phyloP scores from a whole-genome alignment of 2,888 invertebrate genomes.

The Clanis bilineata region DNA sequence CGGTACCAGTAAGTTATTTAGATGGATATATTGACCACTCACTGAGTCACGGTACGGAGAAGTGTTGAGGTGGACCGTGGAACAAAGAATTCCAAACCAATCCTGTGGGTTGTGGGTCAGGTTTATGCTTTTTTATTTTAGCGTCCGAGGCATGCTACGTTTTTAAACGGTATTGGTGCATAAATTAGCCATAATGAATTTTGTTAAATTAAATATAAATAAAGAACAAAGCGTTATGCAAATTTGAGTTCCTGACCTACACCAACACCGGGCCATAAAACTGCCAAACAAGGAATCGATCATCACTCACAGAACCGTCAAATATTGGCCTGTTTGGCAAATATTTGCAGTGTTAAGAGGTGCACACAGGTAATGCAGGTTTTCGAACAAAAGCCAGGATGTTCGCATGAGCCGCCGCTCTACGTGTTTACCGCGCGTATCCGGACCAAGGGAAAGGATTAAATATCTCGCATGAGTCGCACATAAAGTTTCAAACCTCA shows the following conservation, averaged over 20 bases:
- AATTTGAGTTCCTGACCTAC: not conserved
- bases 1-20: not conserved
- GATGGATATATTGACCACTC: not conserved
- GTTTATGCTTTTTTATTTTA: not conserved
- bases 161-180: not conserved
- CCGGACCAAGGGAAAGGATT: conserved; percentile 42
- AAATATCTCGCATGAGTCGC: conserved; percentile 36
- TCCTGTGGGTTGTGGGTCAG: not conserved
- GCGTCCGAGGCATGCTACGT: not conserved
- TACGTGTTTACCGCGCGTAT: conserved; percentile 45
- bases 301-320: not conserved
- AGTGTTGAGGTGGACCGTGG: not conserved
- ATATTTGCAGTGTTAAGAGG: conserved; percentile 15
- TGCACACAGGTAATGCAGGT: conserved; percentile 17
- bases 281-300: not conserved
- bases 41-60: not conserved
- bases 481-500: conserved; percentile 30
- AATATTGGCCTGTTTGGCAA: conserved; percentile 4
- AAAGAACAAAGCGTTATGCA: not conserved
- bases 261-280: not conserved
- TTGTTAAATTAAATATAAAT: too few relatives aligned
- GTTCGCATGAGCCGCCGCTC: conserved; percentile 25
- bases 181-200: too few relatives aligned
- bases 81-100: not conserved
- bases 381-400: conserved; percentile 47